Evolutionary conservation across 2,888 invertebrate genomes (phyloP).

Genomic region (Heteromyza rotundicornis): DNA sequence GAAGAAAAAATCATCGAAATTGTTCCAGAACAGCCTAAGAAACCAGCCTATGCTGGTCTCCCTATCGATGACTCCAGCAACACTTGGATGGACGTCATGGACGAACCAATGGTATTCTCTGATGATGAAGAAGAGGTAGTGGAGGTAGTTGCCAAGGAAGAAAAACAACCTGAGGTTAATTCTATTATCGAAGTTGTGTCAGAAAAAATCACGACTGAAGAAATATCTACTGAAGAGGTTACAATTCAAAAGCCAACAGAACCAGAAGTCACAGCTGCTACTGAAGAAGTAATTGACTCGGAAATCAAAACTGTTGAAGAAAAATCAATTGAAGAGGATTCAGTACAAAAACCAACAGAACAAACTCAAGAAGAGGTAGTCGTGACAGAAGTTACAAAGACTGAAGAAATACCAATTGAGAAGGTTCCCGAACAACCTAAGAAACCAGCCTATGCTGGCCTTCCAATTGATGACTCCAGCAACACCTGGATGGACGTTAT

Average conservation of each 20-base stretch:
- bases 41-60: conserved; percentile 40
- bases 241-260: background rate
- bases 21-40: conserved; percentile 42
- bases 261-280: background rate
- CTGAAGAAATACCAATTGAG: background rate
- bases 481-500: conserved; percentile 51
- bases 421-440: conserved; percentile 24
- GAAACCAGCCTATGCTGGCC: conserved; percentile 43
- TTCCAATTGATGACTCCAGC: conserved; percentile 51
- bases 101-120: conserved; percentile 56
- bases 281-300: conserved; percentile 8
- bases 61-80: conserved; percentile 46
- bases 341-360: no score
- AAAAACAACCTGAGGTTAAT: background rate
- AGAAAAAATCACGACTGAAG: background rate
- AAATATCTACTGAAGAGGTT: no score
- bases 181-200: no score
- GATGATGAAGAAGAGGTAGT: conserved; percentile 47
- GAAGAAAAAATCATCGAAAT: conserved; percentile 25
- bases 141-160: background rate
- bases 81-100: conserved; percentile 47
- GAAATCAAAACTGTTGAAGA: background rate
- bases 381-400: background rate
- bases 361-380: no score
- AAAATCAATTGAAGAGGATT: background rate